Evolutionary conservation across 2,113 vertebrate genomes (phyloP), one percentile per base, ranked within the genome.

Genomic region (Xenopus laevis): DNA sequence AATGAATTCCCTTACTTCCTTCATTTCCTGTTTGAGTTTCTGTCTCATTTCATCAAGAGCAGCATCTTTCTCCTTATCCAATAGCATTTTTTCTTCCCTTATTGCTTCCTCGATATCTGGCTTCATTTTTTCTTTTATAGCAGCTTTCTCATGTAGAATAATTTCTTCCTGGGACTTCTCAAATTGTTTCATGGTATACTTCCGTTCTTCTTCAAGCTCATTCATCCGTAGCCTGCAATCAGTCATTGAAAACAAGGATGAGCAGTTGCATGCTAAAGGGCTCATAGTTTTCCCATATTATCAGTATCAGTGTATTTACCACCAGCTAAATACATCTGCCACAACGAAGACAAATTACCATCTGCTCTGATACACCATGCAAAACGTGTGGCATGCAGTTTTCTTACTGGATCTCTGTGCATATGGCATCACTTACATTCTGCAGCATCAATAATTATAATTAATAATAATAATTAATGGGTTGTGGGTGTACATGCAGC

Each of bases 161-260:
- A 18, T 84, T 59, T 87, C 79, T 33, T 68, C 79, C 66, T 92
- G 86, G 0, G 27, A 46, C 1, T 46, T 72, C 74, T 80, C 82
- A 53, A 86, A 79, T 1, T 78, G 82, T 65, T 93, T 89, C 45
- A 91, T 67, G 23, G 89, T 77, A 0, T 80, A 63, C 16, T 77
- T 79, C 0, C 93, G 71, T 20, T 88, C 82, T 77, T 83, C 85
- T 63, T 94, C 67, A 1, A 30, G 23, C 1, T 71, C 78, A 77
- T 92, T 86, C 7, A 90, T 88, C 81, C 93, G 87, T 11, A 90
- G 85, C 85, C 96, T 98, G 80, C 17, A 61, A 33, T 16, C 58
- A 60, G 58, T 58, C 18, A 18, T 20, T 18, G 1, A 58, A 58
- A 58, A 4, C n/a, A 2, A 17, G 11, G 12, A 53, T 53, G 50